Evolutionary conservation across 2,797 vertebrate species (phyloP), one percentile per base, ranked within the genome.

Genomic region (Periophthalmus magnuspinnatus): DNA sequence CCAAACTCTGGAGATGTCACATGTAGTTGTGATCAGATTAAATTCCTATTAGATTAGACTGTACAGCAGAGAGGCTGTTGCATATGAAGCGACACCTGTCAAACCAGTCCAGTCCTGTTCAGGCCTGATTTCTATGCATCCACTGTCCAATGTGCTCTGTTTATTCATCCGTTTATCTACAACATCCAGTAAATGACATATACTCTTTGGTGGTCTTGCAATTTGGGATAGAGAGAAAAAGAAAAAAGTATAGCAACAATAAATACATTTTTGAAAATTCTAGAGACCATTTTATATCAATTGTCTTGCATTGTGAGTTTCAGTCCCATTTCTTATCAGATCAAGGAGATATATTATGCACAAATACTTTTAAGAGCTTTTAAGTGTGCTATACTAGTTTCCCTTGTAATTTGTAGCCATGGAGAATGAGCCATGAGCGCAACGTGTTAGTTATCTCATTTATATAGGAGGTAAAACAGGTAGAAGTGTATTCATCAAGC

Each of bases 11-110:
- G 11, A 45, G 41, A 52, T 52, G 48, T n/a, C 48, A 52, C 6
- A 52, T 52, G 48, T n/a, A 55, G 52, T 22, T 8, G 14, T 28
- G 57, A 58, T 17, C 34, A 63, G 68, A 69, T 67, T 67, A 61
- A 68, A 71, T 74, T 17, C 75, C 59, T 68, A 45, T n/a, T 59
- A 38, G 65, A 64, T 76, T 70, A 80, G 61, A 63, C 61, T 34
- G 11, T 13, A 41, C 47, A 47, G 74, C 73, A 58, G 75, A 33
- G 14, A 9, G 28, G 17, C 11, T 54, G 47, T 66, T 88, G 75
- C 75, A 83, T 80, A 88, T 85, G 79, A 55, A 89, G 81, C 34
- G 62, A 34, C 88, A 88, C 60, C 83, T 88, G 82, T 78, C 75
- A 22, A 41, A 45, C 36, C 57, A 69, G 61, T 54, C 38, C 21